A percentile compares a stretch with the other conserved stretches of the same genome.
Evolutionary conservation across 2,797 vertebrate genomes (phyloP).

Genomic region (Scomberomorus guttatus): DNA sequence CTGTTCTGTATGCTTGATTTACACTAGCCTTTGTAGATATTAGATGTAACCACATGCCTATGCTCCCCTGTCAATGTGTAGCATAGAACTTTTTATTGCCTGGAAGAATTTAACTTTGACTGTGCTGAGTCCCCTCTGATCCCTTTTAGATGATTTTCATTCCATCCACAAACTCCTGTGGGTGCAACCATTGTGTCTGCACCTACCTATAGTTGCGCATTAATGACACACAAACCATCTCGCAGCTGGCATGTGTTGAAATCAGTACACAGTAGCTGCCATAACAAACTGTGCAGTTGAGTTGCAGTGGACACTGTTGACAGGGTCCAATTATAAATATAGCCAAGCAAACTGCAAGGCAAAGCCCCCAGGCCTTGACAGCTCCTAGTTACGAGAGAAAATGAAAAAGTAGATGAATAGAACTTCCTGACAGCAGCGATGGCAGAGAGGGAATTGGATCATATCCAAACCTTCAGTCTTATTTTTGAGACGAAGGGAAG

Average conservation of each 20-base stretch:
- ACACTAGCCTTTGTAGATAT: constrained; percentile 31
- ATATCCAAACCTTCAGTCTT: constrained; percentile 74
- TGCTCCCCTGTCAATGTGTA: constrained; percentile 14
- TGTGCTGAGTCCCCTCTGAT: constrained; percentile 48
- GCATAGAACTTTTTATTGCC: constrained; percentile 30
- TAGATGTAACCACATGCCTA: constrained; percentile 26
- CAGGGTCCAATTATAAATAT: constrained; percentile 82
- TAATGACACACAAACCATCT: constrained; percentile 66
- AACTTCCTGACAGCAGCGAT: constrained; percentile 73
- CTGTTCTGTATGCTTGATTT: constrained; percentile 30
- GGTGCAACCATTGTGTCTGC: constrained; percentile 51
- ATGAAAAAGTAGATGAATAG: constrained; percentile 80
- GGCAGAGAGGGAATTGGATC: constrained; percentile 77
- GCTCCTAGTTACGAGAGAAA: constrained; percentile 78
- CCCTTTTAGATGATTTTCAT: constrained; percentile 64
- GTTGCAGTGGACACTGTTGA: constrained; percentile 77
- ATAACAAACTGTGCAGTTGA: constrained; percentile 69
- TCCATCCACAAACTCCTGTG: constrained; percentile 51
- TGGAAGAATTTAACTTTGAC: constrained; percentile 53
- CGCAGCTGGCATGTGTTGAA: constrained; percentile 78
- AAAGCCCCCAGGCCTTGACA: constrained; percentile 74
- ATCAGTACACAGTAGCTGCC: constrained; percentile 68
- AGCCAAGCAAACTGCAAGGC: constrained; percentile 74
- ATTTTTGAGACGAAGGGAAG: constrained; percentile 63
- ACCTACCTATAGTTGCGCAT: constrained; percentile 51